Evolutionary conservation across 2,113 vertebrate genomes (phyloP), one percentile per base, ranked within the genome.

Genomic region (Lathamus discolor): DNA sequence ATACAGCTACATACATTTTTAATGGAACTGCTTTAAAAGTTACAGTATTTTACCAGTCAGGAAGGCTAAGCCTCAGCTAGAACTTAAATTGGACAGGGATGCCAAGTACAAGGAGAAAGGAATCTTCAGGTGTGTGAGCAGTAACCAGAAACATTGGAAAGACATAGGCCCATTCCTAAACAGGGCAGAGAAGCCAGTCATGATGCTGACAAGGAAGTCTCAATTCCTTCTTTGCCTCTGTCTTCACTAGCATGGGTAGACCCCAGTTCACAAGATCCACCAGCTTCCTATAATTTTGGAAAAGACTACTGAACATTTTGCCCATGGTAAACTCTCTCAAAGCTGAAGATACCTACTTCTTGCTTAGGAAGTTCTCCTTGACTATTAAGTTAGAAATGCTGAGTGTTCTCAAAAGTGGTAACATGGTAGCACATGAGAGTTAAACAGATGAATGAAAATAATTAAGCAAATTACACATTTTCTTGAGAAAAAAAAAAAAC

Each of bases 371-470:
- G 43, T 46, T 83, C 25, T 86, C 51, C 83, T 43, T 73, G 17
- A 35, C 11, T 80, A 69, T 33, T 25, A 44, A 77, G 17, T 57
- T 33, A 51, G 46, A 67, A 81, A 88, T 59, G 9, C 5, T 25
- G 85, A 73, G 17, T 17, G 10, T 63, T 83, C 37, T 83, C 57
- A 55, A 12, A 74, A 83, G 9, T 43, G 16, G 6, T 67, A 83
- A 62, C 14, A 11, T 27, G 8, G 63, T 63, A 83, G 46, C 28
- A 78, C 33, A 81, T 59, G 55, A 27, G 49, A 95, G 29, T 90
- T 88, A 88, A 95, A 46, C 6, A 91, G 62, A 95, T 77, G 37
- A 85, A 27, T 79, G 37, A 59, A 91, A 70, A n/a, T 69, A 95
- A 91, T 95, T 83, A 94, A 85, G 48, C 1, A 62, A 95, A 90